Percentiles rank a stretch among this genome's conserved stretches.
These are phyloP conservation scores for Crossaster papposus DNA, from an alignment of 53 echinoderm and acorn worm genomes.

Conservation along the genomic window DNA sequence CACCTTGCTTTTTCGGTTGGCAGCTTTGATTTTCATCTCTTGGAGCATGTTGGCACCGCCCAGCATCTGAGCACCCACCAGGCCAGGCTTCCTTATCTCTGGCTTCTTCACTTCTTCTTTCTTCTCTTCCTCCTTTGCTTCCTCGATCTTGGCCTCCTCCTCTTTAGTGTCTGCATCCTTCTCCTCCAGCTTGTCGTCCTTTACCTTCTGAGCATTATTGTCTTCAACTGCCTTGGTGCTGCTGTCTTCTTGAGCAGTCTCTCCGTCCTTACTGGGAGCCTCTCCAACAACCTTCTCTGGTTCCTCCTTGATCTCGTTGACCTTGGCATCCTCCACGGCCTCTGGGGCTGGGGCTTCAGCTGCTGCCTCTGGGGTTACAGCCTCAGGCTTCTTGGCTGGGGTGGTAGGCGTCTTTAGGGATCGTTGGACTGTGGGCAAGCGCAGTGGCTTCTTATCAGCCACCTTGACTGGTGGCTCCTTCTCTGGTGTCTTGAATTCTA, in stretches of 20 bases:
- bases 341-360: constrained; percentile 1
- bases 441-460: constrained; percentile 21
- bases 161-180: not conserved
- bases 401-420: constrained; percentile 7
- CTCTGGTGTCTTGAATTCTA: constrained; percentile 7
- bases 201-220: not conserved
- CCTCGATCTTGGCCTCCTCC: not conserved
- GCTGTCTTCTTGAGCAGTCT: not conserved
- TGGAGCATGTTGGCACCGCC: constrained; percentile 38
- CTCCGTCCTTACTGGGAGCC: not conserved
- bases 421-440: not conserved
- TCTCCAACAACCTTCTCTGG: not conserved
- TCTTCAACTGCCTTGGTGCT: not conserved
- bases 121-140: not conserved
- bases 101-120: constrained; percentile 26
- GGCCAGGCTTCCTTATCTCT: constrained; percentile 38
- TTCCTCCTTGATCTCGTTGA: not conserved
- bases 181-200: not conserved
- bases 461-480: constrained; percentile 28
- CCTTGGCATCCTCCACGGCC: not conserved
- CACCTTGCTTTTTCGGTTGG: constrained; percentile 49
- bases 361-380: constrained; percentile 21
- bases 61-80: constrained; percentile 40
- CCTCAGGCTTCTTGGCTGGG: constrained; percentile 16
- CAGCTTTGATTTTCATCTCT: constrained; percentile 57